Evolutionary conservation across 1,140 invertebrate species (phyloP), one percentile per base, ranked within the genome.

Genomic region (Zaprionus ornatus): DNA sequence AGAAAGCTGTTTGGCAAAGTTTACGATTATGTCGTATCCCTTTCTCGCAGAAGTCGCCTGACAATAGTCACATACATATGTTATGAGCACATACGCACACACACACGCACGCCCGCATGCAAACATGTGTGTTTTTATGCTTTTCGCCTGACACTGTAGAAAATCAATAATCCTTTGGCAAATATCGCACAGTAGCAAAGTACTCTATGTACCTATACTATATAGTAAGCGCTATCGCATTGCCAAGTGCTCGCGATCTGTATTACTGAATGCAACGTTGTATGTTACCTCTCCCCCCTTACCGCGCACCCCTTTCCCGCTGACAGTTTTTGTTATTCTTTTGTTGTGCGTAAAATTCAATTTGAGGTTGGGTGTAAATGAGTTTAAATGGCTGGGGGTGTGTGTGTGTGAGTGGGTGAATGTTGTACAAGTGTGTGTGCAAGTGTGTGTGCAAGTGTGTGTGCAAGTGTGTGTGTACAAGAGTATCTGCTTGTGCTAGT

Each of bases 101-200:
- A 21, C 35, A 17, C 19, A 60, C 23, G 21, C 40, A 45, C 17
- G 17, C 23, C 42, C 12, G 1, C 25, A 54, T 23, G 29, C 23
- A 37, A 57, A 50, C 57, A 25, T 40, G 45, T 73, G 57, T 60
- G 70, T 60, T 65, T 29, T 50, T 57, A 45, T 65, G 54, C 23
- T 74, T 57, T 57, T 21, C 27, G 23, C 13, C 60, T 48, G 37
- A 37, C 59, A 59, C 40, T 23, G 50, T 57, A 21, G 9, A 88
- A 87, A 87, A 87, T 87, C 84, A 87, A 87, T 87, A 87, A 75
- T 70, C 42, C 60, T 78, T 84, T 87, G 48, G 40, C 63, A 78
- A 87, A 84, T 60, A 56, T 35, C 12, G 10, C 25, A 45, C 40
- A 52, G 62, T 63, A 32, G 61, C 63, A 55, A 27, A 57, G 55